phyloP scores from a whole-genome alignment of 2,113 vertebrate genomes.

The Psittacara wagleri region DNA sequence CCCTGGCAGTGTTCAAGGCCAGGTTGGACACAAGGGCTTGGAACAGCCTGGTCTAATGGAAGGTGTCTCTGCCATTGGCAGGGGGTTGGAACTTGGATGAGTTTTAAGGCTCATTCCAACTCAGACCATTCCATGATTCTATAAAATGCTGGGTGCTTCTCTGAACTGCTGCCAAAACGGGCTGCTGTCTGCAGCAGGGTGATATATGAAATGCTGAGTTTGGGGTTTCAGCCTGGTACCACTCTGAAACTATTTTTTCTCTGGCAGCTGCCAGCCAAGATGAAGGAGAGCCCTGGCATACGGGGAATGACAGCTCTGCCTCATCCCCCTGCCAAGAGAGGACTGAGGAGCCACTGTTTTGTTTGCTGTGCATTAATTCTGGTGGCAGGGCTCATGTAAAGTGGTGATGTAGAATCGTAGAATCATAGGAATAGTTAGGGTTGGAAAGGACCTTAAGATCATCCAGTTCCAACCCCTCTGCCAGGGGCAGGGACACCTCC shows the following conservation, averaged over 20 bases:
- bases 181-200: not conserved
- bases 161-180: not conserved
- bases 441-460: no score
- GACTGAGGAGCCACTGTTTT: accelerated
- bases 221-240: not conserved
- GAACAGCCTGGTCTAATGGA: accelerated
- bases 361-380: not conserved
- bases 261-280: not conserved
- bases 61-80: not conserved
- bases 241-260: not conserved
- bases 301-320: accelerated
- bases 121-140: not conserved
- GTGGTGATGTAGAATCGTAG: not conserved
- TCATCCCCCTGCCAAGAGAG: not conserved
- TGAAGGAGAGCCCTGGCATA: not conserved
- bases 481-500: no score
- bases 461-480: no score
- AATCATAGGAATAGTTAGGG: no score
- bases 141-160: not conserved
- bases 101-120: not conserved
- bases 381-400: not conserved
- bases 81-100: not conserved
- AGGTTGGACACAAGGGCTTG: accelerated
- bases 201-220: not conserved
- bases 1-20: not conserved